Evolutionary conservation across 2,113 vertebrate genomes (phyloP).

Genomic region (Tetraodon nigroviridis): DNA sequence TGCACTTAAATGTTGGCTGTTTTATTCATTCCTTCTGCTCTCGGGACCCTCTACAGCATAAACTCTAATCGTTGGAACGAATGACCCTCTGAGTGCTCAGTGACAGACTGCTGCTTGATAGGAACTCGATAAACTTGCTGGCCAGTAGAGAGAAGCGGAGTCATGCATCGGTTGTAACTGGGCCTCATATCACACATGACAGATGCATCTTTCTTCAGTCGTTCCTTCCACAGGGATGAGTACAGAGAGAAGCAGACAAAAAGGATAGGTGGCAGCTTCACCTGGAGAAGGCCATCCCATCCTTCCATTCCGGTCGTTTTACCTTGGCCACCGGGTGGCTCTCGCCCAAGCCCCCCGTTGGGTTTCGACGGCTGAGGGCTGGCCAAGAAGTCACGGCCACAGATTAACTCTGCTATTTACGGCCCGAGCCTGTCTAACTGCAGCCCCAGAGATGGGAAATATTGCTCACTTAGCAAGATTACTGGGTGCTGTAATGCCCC

Average conservation of each 20-base stretch:
- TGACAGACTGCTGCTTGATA: conserved; percentile 33
- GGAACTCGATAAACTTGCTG: conserved; percentile 36
- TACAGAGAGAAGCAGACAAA: conserved; percentile 19
- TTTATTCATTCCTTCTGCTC: too few species aligned
- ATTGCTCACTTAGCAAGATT: conserved; percentile 82
- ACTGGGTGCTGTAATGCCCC: conserved; percentile 81
- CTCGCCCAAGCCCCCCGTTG: conserved; percentile 47
- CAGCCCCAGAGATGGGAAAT: conserved; percentile 76
- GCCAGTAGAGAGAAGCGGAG: conserved; percentile 18
- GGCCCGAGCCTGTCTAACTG: conserved; percentile 70
- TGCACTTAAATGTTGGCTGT: too few species aligned
- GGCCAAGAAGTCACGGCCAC: conserved; percentile 69
- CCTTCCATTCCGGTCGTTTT: conserved; percentile 57
- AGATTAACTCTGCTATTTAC: conserved; percentile 80
- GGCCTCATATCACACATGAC: conserved; percentile 25
- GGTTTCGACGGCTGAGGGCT: conserved; percentile 50
- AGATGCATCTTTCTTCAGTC: conserved; percentile 31
- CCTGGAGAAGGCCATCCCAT: conserved; percentile 41
- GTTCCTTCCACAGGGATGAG: conserved; percentile 20
- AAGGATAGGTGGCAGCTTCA: conserved; percentile 12
- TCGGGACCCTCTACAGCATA: background rate
- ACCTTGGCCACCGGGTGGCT: conserved; percentile 61
- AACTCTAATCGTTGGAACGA: conserved; percentile 3
- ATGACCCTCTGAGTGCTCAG: conserved; percentile 6
- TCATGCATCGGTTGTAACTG: conserved; percentile 19